A percentile compares a stretch with the other conserved stretches of the same genome.
Conservation (phyloP, 2,888 invertebrate species). For the Coleophora flavipennella region DNA sequence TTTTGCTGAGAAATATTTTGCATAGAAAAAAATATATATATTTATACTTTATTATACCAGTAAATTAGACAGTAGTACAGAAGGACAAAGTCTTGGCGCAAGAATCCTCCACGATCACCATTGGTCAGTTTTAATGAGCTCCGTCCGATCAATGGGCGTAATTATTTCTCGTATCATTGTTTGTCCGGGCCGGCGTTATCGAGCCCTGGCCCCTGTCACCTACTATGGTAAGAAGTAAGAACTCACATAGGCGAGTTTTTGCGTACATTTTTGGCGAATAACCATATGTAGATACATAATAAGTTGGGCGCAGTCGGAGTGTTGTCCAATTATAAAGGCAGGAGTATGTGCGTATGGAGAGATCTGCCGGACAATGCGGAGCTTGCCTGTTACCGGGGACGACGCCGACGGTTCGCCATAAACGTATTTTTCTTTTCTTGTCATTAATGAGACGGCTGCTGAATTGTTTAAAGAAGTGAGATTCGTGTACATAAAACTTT, state of each 20-base stretch:
- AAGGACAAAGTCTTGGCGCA: too few species aligned
- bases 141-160: conserved; percentile 67
- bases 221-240: conserved; percentile 31
- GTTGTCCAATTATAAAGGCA: conserved; percentile 38
- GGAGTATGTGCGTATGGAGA: conserved; percentile 6
- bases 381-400: conserved; percentile 23
- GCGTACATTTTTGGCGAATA: conserved; percentile 52
- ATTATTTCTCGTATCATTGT: conserved; percentile 67
- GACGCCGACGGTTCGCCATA: conserved; percentile 30
- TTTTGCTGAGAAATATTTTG: too few species aligned
- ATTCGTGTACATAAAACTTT: conserved; percentile 9
- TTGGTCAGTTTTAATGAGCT: conserved; percentile 65
- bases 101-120: conserved; percentile 30
- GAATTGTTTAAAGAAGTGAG: too few species aligned
- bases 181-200: conserved; percentile 45
- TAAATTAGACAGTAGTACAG: too few species aligned
- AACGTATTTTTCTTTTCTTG: conserved; percentile 21
- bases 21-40: too few species aligned
- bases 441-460: conserved; percentile 10
- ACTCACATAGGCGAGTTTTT: conserved; percentile 32
- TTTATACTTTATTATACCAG: too few species aligned
- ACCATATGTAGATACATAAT: conserved; percentile 36
- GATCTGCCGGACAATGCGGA: conserved; percentile 43
- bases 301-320: conserved; percentile 1
- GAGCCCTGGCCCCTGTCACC: conserved; percentile 53